phyloP scores from a whole-genome alignment of 2,113 vertebrate genomes.

The Glareola pratincola region DNA sequence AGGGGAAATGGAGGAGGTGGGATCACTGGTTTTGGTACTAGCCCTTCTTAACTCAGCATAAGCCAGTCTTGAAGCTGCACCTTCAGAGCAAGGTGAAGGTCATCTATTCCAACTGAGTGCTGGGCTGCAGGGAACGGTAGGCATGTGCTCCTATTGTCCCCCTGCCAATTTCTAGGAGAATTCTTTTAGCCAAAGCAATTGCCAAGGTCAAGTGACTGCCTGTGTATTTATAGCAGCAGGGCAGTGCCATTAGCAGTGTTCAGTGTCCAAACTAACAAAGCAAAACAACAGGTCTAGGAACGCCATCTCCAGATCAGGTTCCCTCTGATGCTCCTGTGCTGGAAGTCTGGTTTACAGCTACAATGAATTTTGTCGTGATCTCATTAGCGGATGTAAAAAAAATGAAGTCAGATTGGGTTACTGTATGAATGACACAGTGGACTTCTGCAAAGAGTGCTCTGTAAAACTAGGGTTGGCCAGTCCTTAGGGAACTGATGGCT shows the following conservation, averaged over 20 bases:
- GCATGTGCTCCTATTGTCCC: not conserved
- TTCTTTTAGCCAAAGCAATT: not conserved
- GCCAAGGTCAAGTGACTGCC: conserved; percentile 46
- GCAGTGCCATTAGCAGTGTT: not conserved
- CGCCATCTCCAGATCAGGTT: not conserved
- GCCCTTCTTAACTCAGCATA: not conserved
- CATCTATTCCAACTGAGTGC: not conserved
- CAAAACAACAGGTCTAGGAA: not conserved
- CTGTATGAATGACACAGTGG: not conserved
- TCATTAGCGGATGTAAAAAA: not conserved
- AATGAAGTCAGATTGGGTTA: not conserved
- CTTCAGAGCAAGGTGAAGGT: not conserved
- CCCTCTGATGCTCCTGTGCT: not conserved
- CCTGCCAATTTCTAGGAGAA: conserved; percentile 7
- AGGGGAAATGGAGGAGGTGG: not conserved
- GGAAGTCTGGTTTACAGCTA: not conserved
- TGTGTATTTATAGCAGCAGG: conserved; percentile 49
- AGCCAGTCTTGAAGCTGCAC: not conserved
- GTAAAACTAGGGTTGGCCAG: not conserved
- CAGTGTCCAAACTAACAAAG: not conserved
- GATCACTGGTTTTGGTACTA: not conserved
- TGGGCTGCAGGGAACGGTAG: not conserved
- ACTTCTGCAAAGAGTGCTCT: not conserved
- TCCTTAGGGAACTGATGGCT: not conserved
- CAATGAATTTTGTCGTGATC: not conserved